Evolutionary conservation across 2,113 vertebrate genomes (phyloP).

Genomic region (Sminthopsis crassicaudata): DNA sequence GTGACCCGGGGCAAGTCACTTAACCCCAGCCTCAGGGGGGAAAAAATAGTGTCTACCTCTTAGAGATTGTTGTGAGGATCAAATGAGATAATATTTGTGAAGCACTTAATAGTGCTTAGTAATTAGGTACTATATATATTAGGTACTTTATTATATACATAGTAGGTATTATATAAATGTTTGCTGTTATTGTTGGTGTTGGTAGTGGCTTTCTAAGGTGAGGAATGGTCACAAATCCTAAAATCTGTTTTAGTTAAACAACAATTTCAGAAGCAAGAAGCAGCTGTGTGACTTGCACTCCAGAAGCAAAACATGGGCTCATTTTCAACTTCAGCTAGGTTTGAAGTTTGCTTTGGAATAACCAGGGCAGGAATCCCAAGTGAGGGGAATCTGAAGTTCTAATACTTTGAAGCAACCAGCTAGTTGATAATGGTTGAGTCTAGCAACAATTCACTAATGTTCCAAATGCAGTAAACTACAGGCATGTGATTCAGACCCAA

Average conservation of each 20-base stretch:
- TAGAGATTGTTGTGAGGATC: background rate
- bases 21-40: too few relatives aligned
- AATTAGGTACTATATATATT: background rate
- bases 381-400: background rate
- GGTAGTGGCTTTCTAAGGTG: background rate
- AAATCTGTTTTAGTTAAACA: background rate
- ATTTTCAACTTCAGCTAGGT: background rate
- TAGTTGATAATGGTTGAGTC: background rate
- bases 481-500: background rate
- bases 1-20: too few relatives aligned
- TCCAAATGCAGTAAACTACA: background rate
- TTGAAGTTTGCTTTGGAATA: background rate
- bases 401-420: background rate
- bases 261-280: background rate
- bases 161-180: background rate
- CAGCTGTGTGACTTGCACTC: background rate
- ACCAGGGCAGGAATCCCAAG: background rate
- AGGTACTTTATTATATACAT: too few relatives aligned
- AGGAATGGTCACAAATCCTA: background rate
- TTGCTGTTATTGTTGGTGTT: background rate
- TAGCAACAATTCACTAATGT: background rate
- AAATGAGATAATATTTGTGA: background rate
- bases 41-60: too few relatives aligned
- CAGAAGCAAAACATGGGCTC: background rate
- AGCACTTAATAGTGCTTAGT: background rate